Evolutionary conservation across 2,888 invertebrate species (phyloP), one percentile per base, ranked within the genome.

Genomic region (Rhimphoctona megacephalus): DNA sequence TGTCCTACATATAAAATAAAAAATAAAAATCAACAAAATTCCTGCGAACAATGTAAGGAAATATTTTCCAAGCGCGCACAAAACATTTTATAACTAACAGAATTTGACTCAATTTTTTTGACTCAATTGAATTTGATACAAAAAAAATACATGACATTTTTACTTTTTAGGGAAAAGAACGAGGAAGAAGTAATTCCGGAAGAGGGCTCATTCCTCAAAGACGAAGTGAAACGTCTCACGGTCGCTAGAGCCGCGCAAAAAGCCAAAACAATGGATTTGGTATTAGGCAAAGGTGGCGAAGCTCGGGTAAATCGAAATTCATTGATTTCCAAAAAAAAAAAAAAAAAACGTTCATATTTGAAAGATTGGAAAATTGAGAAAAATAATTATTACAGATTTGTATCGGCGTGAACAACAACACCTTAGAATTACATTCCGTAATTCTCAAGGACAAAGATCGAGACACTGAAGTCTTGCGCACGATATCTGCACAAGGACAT

Each of bases 401-500:
- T 1, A 95, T 96, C 4, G 95, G 96, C 33, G 93, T 98, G 49
- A 95, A 96, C 11, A 97, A 97, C 91, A 99, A 99, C 92, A 96
- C 96, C 0, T 95, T 98, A 9, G 97, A 97, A 88, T 93, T 98
- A 81, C 96, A 97, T 93, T 96, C 96, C 77, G 92, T 96, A 87
- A 94, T 94, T 82, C 90, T 95, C 54, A 93, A 90, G 66, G 96
- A 96, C 1, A 95, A 95, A 0, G 95, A 95, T 90, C 89, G 94
- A 33, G 96, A 97, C 94, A 94, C 96, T 92, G 95, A 95, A 87
- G 91, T 95, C 92, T 94, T 98, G 22, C 96, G 97, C 85, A 96
- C 96, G 79, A 95, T 98, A 69, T 95, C 95, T 0, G 95, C 95
- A 86, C 96, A 97, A 19, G 99, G 99, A 0, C 99, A 99, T 95